phyloP scores from a whole-genome alignment of 2,113 vertebrate genomes.

The Psettodes erumei region DNA sequence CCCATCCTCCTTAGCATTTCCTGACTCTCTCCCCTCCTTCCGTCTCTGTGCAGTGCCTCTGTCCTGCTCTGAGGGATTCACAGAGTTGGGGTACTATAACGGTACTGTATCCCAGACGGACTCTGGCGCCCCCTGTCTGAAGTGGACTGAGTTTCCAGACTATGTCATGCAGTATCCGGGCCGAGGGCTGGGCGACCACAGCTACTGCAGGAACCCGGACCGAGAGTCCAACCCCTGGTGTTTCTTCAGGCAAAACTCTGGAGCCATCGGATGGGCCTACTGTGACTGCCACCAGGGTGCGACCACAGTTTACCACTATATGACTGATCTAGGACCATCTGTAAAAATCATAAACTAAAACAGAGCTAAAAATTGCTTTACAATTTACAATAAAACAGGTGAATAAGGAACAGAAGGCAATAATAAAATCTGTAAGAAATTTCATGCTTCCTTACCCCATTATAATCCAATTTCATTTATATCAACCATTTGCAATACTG shows the following conservation, averaged over 20 bases:
- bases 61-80: conserved; percentile 84
- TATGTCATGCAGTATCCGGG: conserved; percentile 92
- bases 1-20: conserved; percentile 19
- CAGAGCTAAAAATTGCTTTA: not conserved
- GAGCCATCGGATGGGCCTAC: conserved; percentile 90
- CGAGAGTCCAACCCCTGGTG: conserved; percentile 90
- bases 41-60: conserved; percentile 77
- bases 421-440: not conserved
- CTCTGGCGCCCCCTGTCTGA: conserved; percentile 87
- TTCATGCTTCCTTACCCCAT: too few species aligned
- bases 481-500: not conserved
- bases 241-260: conserved; percentile 90
- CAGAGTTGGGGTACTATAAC: conserved; percentile 89
- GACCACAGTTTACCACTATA: not conserved
- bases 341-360: not conserved
- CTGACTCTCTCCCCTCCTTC: conserved; percentile 6
- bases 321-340: not conserved
- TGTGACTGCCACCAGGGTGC: conserved; percentile 92
- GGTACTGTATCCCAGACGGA: conserved; percentile 88
- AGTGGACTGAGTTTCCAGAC: conserved; percentile 92
- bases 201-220: conserved; percentile 91
- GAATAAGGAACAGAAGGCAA: not conserved
- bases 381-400: not conserved
- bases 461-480: too few species aligned
- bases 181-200: conserved; percentile 90